A percentile compares a stretch with the other conserved stretches of the same genome.
These are phyloP conservation scores for Dendrocincla tyrannina DNA, from an alignment of 2,797 vertebrate species.

Conservation along the genomic window DNA sequence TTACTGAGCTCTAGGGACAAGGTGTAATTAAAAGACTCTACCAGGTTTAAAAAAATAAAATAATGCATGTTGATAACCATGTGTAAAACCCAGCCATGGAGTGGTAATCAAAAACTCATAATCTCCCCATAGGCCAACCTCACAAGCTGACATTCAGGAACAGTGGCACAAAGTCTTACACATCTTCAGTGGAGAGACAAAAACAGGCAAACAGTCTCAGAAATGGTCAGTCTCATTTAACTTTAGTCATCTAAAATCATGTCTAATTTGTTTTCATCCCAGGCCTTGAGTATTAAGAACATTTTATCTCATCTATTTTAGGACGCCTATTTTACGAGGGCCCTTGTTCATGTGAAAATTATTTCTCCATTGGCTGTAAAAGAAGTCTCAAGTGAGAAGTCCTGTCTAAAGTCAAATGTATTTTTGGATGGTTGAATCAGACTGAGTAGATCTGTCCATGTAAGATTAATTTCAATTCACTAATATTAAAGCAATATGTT, in stretches of 20 bases:
- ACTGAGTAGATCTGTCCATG: not conserved
- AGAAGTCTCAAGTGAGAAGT: not conserved
- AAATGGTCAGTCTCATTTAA: not conserved
- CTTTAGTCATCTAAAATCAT: not conserved
- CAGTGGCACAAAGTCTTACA: not conserved
- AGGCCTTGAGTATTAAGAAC: not conserved
- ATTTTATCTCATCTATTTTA: not conserved
- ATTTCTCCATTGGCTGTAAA: not conserved
- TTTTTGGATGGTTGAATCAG: not conserved
- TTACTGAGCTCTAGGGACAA: conserved; percentile 22
- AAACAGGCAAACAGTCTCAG: not conserved
- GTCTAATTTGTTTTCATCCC: not conserved
- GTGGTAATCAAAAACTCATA: not conserved
- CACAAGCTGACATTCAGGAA: not conserved
- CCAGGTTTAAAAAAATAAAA: conserved; percentile 11
- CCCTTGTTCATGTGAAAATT: not conserved
- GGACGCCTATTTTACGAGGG: not conserved
- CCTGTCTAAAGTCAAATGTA: not conserved
- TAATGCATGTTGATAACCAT: not conserved
- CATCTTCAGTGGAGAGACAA: not conserved
- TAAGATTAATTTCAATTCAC: not conserved
- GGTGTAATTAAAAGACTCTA: conserved; percentile 7
- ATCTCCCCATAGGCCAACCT: not conserved
- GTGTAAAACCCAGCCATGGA: not conserved
- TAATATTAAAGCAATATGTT: not conserved